These are phyloP conservation scores for Drosophila pachea DNA, from an alignment of 1,140 invertebrate genomes.

Conservation along the genomic window DNA sequence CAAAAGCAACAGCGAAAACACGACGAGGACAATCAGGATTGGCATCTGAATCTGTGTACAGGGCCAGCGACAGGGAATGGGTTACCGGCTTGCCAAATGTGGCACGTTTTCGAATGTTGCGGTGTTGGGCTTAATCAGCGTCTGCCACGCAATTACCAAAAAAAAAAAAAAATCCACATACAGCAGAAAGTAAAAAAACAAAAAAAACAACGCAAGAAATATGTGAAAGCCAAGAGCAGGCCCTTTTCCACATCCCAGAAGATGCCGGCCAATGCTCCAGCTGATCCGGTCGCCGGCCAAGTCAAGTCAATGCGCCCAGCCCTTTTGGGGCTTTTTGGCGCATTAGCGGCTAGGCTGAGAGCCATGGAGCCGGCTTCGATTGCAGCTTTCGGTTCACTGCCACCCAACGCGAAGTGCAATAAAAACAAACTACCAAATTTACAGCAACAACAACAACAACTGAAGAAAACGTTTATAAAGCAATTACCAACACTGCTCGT, in stretches of 20 bases:
- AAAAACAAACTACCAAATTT: constrained; percentile 73
- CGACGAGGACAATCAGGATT: constrained; percentile 42
- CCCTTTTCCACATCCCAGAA: constrained; percentile 55
- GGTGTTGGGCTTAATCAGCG: constrained; percentile 73
- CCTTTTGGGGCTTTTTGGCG: constrained; percentile 66
- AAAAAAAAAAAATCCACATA: constrained; percentile 33
- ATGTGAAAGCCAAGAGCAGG: constrained; percentile 71
- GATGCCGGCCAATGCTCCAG: constrained; percentile 1
- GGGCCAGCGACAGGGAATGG: constrained; percentile 2
- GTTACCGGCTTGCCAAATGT: constrained; percentile 57
- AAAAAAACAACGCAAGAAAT: constrained; percentile 41
- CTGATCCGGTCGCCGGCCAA: neutral
- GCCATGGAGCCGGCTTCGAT: constrained; percentile 2
- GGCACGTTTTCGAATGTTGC: constrained; percentile 67
- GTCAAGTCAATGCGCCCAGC: constrained; percentile 31
- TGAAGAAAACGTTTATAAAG: constrained; percentile 64
- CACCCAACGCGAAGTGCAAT: constrained; percentile 65
- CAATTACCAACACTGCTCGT: constrained; percentile 72
- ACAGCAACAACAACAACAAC: constrained; percentile 41
- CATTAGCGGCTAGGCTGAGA: constrained; percentile 62
- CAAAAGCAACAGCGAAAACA: constrained; percentile 51
- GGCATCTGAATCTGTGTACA: constrained; percentile 46
- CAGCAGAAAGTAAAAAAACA: constrained; percentile 21
- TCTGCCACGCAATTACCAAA: constrained; percentile 67
- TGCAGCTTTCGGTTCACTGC: constrained; percentile 60